Conservation (phyloP, 2,113 vertebrate genomes). For the Chaetops frenatus region DNA sequence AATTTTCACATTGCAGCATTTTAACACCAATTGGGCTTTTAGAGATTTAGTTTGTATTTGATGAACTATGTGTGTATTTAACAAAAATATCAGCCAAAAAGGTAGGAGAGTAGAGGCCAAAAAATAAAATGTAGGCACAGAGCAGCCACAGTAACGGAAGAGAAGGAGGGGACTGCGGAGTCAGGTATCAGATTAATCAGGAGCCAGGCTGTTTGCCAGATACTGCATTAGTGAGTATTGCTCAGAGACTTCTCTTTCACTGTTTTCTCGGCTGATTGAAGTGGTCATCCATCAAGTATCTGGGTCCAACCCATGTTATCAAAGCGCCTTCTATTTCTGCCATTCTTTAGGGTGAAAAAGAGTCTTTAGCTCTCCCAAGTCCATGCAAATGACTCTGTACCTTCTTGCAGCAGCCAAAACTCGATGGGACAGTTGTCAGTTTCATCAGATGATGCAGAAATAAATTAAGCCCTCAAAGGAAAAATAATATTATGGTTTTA, state of each 20-base stretch:
- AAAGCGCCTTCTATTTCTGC: constrained; percentile 36
- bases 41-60: neutral
- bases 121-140: neutral
- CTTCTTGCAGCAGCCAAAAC: neutral
- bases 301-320: neutral
- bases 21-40: neutral
- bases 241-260: constrained; percentile 54
- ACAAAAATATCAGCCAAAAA: neutral
- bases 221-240: constrained; percentile 58
- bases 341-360: neutral
- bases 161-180: neutral
- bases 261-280: constrained; percentile 42
- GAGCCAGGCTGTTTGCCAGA: constrained; percentile 73
- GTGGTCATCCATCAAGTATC: constrained; percentile 39
- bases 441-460: neutral
- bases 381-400: neutral
- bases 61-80: neutral
- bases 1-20: neutral
- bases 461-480: neutral
- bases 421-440: neutral
- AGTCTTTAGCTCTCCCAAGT: neutral
- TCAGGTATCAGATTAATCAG: constrained; percentile 68
- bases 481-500: neutral
- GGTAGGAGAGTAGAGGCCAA: neutral
- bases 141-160: neutral